Percentiles rank a stretch among this genome's conserved stretches.
Conservation (phyloP, 2,113 vertebrate species). For the Montifringilla adamsi region DNA sequence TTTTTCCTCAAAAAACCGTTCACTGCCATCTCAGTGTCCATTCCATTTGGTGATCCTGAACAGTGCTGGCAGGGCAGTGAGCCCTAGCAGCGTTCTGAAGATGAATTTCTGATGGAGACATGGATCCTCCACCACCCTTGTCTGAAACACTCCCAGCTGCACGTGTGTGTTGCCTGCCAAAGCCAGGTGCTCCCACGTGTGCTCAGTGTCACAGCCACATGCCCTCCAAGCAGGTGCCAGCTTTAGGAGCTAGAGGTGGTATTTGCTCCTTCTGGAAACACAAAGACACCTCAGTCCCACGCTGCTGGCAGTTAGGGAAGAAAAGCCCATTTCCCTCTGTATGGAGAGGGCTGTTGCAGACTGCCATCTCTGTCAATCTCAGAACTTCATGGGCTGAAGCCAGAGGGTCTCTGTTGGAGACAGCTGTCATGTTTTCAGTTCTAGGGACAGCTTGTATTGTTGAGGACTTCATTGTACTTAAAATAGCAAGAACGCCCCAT, state of each 20-base stretch:
- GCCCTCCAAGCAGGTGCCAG: neutral
- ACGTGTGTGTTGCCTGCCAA: neutral
- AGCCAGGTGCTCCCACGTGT: neutral
- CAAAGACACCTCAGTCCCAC: neutral
- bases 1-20: neutral
- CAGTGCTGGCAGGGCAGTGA: neutral
- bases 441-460: neutral
- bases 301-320: neutral
- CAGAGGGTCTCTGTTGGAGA: neutral
- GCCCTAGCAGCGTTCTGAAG: neutral
- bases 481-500: neutral
- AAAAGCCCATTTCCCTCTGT: neutral
- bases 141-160: neutral
- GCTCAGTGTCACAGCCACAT: neutral
- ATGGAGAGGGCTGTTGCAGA: neutral
- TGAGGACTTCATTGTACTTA: neutral
- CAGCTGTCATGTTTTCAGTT: neutral
- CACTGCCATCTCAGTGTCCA: neutral
- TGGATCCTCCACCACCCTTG: neutral
- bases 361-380: neutral
- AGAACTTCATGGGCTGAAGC: neutral
- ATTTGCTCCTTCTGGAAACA: neutral
- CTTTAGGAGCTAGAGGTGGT: neutral
- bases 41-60: neutral
- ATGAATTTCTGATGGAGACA: neutral